Evolutionary conservation across 30 jellyfish, hydroid and myxozoan species (phyloP), one percentile per base, ranked within the genome.

Genomic region (Hydractinia symbiolongicarpus): DNA sequence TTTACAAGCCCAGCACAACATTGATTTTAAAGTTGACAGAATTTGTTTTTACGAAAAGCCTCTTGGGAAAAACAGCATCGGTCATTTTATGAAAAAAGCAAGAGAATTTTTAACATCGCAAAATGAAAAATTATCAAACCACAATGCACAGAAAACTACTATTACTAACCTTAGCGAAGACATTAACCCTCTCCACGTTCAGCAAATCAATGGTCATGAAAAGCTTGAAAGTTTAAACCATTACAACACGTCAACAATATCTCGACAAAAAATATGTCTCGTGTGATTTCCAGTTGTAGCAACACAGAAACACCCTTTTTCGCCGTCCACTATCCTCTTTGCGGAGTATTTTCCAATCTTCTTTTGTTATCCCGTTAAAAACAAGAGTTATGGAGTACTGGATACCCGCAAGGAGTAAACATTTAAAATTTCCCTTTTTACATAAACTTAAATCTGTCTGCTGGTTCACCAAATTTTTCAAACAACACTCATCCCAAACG

Each of bases 41-140:
- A 58, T 58, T 58, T 58, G 1, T 13, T 58, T 11, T 58, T 58
- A 58, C 19, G 69, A 16, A 11, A 58, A 58, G 69, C 69, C 69
- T 16, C 69, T 58, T 58, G 69, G 69, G 3, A 58, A 58, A 58
- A 58, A 58, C 69, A 58, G 69, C 69, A 58, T 58, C 69, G 69
- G 69, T 0, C 19, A 58, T 13, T 58, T 58, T 58, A 11, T 58
- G 69, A 16, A 16, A 58, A 58, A 58, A 58, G 69, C 69, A 11
- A 58, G 69, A 16, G 15, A 13, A 13, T 11, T 58, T 1, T 58
- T 58, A 58, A 58, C 15, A 13, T 11, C 69, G 69, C 17, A 58
- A 58, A 58, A 58, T 58, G 69, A 16, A 58, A 58, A 58, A 58
- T 0, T 58, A 11, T 58, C 69, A 58, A 58, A 58, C 69, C 15